These are phyloP conservation scores for Trematomus bernacchii DNA, from an alignment of 2,797 vertebrate genomes.

Conservation along the genomic window DNA sequence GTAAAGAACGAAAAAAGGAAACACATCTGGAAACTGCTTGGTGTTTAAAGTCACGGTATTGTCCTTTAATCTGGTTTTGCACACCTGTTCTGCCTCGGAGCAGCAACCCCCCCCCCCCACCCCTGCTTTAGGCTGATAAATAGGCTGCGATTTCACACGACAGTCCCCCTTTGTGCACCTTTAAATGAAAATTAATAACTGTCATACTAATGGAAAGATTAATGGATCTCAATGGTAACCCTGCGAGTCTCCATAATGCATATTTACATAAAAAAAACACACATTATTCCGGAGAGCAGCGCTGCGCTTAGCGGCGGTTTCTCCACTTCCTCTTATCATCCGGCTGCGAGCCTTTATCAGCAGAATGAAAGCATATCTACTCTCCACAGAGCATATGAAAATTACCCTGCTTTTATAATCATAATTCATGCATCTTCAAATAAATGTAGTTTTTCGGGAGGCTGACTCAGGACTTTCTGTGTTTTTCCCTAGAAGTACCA, in stretches of 20 bases:
- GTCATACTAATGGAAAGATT: slow-evolving; percentile 69
- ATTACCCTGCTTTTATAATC: slow-evolving; percentile 71
- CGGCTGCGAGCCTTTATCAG: slow-evolving; percentile 63
- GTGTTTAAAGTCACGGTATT: background rate
- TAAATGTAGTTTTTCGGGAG: slow-evolving; percentile 54
- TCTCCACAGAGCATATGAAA: slow-evolving; percentile 68
- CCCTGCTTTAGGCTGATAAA: slow-evolving; percentile 63
- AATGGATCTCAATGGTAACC: slow-evolving; percentile 56
- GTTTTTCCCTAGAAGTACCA: slow-evolving; percentile 63
- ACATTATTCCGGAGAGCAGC: slow-evolving; percentile 45
- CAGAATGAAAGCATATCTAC: slow-evolving; percentile 67
- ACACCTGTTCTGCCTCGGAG: slow-evolving; percentile 16
- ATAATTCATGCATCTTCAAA: slow-evolving; percentile 78
- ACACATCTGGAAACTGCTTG: background rate
- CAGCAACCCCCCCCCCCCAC: slow-evolving; percentile 53
- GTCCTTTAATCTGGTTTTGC: slow-evolving; percentile 28
- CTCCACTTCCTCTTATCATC: slow-evolving; percentile 63
- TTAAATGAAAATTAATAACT: slow-evolving; percentile 70
- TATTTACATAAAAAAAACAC: slow-evolving; percentile 72
- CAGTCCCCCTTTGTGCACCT: slow-evolving; percentile 62
- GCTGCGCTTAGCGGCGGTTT: slow-evolving; percentile 45
- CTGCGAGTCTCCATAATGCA: slow-evolving; percentile 59
- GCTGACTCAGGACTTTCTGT: slow-evolving; percentile 67
- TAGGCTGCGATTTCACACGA: slow-evolving; percentile 36
- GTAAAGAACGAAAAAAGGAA: background rate